A percentile compares a stretch with the other conserved stretches of the same genome.
Evolutionary conservation across 2,113 vertebrate species (phyloP).

Genomic region (Etheostoma spectabile): DNA sequence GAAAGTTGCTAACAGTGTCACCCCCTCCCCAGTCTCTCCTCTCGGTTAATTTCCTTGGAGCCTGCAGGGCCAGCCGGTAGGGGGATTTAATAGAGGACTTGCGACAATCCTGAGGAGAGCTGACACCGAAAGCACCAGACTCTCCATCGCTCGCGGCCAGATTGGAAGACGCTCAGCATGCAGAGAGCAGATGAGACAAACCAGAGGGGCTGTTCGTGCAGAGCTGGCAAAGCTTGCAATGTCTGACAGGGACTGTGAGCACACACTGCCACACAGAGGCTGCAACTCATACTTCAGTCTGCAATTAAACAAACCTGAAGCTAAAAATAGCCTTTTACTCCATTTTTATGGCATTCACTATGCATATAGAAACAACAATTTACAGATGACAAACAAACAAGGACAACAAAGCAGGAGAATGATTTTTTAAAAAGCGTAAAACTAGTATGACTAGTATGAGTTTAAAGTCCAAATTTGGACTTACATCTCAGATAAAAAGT

Average conservation of each 20-base stretch:
- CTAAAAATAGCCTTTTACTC: background rate
- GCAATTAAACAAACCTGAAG: background rate
- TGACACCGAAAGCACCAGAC: conserved; percentile 65
- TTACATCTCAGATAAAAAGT: no score
- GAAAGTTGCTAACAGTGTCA: conserved; percentile 31
- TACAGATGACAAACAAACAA: background rate
- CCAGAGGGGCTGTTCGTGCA: conserved; percentile 61
- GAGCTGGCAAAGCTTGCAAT: conserved; percentile 42
- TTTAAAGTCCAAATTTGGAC: no score
- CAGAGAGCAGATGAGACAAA: conserved; percentile 72
- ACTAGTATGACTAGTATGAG: no score
- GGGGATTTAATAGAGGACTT: conserved; percentile 77
- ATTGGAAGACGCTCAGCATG: conserved; percentile 74
- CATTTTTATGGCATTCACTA: background rate
- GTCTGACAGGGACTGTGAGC: conserved; percentile 22
- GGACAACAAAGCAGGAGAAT: background rate
- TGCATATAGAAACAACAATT: background rate
- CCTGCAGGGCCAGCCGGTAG: conserved; percentile 69
- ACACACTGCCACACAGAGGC: conserved; percentile 72
- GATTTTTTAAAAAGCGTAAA: background rate
- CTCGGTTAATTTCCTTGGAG: conserved; percentile 74
- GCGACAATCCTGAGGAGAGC: conserved; percentile 78
- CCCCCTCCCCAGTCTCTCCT: conserved; percentile 50
- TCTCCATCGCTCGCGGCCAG: conserved; percentile 72
- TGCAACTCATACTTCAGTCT: conserved; percentile 5